phyloP scores from a whole-genome alignment of 2,797 vertebrate species.

The Hapalemur alaotrensis region DNA sequence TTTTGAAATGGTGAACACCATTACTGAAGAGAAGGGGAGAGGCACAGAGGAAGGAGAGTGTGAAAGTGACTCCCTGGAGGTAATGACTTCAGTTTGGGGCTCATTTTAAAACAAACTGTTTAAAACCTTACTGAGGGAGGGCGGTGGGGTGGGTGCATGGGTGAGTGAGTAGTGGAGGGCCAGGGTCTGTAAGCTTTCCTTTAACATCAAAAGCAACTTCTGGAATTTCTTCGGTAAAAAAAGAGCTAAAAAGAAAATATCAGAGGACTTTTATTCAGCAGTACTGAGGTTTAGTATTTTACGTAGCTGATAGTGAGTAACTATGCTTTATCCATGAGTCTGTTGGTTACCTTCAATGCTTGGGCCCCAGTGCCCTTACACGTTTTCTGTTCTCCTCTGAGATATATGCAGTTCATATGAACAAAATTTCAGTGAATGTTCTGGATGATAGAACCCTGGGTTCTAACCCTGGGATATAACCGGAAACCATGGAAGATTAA shows the following conservation, averaged over 20 bases:
- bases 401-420: not conserved
- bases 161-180: not conserved
- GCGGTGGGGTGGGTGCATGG: too few species aligned
- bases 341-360: not conserved
- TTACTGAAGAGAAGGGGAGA: constrained; percentile 94
- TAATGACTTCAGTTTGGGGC: constrained; percentile 67
- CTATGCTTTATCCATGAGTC: not conserved
- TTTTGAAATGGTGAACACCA: constrained; percentile 96
- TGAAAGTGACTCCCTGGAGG: constrained; percentile 95
- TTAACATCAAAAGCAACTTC: not conserved
- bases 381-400: not conserved
- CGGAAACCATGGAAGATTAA: not conserved
- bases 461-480: not conserved
- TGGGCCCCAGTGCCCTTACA: too few species aligned
- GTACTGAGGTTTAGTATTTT: not conserved
- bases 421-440: not conserved
- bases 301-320: not conserved
- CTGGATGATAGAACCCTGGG: not conserved
- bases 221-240: not conserved
- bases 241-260: not conserved
- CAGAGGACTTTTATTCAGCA: not conserved
- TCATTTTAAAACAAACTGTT: not conserved
- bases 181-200: not conserved
- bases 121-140: not conserved
- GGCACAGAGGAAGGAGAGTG: constrained; percentile 94